Percentiles rank a stretch among this genome's conserved stretches.
Evolutionary conservation across 2,797 vertebrate genomes (phyloP).

Genomic region (Hirundo rustica): DNA sequence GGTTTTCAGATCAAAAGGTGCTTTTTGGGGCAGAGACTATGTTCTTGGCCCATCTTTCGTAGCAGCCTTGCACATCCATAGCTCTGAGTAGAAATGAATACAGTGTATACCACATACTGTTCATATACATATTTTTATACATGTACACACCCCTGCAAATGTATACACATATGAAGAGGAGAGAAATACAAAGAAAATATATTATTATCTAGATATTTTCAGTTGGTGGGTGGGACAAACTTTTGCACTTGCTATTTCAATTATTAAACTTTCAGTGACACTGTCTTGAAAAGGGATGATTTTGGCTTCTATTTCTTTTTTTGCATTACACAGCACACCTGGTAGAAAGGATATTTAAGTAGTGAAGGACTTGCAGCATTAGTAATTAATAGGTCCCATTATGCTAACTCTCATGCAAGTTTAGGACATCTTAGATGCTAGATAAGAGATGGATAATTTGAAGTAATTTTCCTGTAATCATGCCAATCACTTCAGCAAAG

Average conservation of each 20-base stretch:
- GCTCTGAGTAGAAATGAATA: neutral
- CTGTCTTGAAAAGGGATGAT: constrained; percentile 48
- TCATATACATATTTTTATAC: neutral
- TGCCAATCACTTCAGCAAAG: constrained; percentile 86
- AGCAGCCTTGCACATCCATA: neutral
- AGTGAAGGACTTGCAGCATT: constrained; percentile 79
- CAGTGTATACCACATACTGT: neutral
- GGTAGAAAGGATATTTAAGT: constrained; percentile 70
- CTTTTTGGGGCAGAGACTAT: neutral
- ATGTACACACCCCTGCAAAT: neutral
- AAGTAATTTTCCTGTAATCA: constrained; percentile 86
- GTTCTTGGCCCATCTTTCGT: neutral
- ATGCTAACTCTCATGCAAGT: constrained; percentile 80
- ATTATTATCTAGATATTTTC: neutral
- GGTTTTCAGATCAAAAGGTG: neutral
- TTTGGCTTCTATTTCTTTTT: constrained; percentile 71
- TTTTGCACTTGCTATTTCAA: constrained; percentile 56
- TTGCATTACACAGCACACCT: constrained; percentile 74
- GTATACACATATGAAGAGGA: neutral
- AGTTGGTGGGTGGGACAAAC: neutral
- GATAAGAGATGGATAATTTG: constrained; percentile 86
- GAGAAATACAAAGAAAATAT: neutral
- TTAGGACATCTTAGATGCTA: constrained; percentile 83
- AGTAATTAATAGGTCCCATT: constrained; percentile 83
- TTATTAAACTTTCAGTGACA: constrained; percentile 67